Percentiles rank a stretch among this genome's conserved stretches.
Evolutionary conservation across 1,140 invertebrate species (phyloP).

Genomic region (Aphelenchoides besseyi): DNA sequence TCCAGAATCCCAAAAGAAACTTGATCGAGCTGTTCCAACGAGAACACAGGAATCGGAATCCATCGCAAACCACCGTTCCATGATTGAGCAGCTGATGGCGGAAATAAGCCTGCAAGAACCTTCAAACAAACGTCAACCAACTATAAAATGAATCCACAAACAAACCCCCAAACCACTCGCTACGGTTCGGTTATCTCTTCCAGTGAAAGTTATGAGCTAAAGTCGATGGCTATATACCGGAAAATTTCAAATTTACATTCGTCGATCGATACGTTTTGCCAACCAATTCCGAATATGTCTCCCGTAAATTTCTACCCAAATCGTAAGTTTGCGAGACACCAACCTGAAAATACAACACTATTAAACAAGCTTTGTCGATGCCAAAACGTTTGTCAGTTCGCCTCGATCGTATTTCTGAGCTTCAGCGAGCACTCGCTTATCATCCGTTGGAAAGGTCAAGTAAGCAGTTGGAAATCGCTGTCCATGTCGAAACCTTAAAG

Average conservation of each 20-base stretch:
- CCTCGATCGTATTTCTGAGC: neutral
- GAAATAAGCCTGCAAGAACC: conserved; percentile 8
- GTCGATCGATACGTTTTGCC: neutral
- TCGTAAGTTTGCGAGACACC: neutral
- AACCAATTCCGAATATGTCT: neutral
- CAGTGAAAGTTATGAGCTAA: neutral
- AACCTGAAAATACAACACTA: neutral
- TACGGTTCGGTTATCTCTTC: conserved; percentile 16
- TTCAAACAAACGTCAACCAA: no score
- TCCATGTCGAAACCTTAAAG: conserved; percentile 5
- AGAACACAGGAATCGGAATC: conserved; percentile 7
- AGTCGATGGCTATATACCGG: no score
- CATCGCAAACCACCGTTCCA: neutral
- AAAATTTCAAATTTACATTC: neutral
- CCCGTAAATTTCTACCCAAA: neutral
- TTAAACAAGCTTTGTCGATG: no score
- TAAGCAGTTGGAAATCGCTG: neutral
- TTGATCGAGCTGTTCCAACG: neutral
- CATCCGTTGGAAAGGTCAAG: conserved; percentile 1
- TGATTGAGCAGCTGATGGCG: neutral
- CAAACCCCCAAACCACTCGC: conserved; percentile 6
- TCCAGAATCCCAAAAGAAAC: conserved; percentile 17
- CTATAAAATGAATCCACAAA: no score
- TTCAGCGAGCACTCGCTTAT: neutral
- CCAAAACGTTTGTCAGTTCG: conserved; percentile 5